phyloP scores from a whole-genome alignment of 2,888 invertebrate genomes.

The Geotrupes spiniger region DNA sequence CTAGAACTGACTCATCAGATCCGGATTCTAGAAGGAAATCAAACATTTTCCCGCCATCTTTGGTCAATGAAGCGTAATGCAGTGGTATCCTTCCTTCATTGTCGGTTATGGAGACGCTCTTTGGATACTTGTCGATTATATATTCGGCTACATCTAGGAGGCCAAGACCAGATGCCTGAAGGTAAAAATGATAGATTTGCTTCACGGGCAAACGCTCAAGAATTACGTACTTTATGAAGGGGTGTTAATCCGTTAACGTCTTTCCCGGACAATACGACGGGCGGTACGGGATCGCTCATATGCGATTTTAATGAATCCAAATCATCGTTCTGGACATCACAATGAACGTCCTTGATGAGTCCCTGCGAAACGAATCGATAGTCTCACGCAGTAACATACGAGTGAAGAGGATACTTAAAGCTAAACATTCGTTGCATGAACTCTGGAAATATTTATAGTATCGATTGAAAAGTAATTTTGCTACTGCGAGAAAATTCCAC shows the following conservation, averaged over 20 bases:
- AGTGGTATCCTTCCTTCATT: constrained; percentile 83
- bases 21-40: constrained; percentile 76
- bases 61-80: constrained; percentile 81
- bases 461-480: neutral
- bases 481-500: neutral
- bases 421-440: constrained; percentile 1
- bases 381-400: constrained; percentile 3
- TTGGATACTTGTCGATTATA: constrained; percentile 66
- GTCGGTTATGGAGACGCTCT: constrained; percentile 68
- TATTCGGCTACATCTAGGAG: constrained; percentile 72
- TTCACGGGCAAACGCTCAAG: neutral
- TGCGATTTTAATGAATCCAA: constrained; percentile 66
- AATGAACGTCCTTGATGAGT: constrained; percentile 77
- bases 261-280: constrained; percentile 68
- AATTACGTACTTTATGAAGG: constrained; percentile 71
- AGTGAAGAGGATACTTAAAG: too few relatives aligned
- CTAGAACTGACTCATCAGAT: constrained; percentile 78
- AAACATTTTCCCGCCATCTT: constrained; percentile 75
- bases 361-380: constrained; percentile 57
- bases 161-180: constrained; percentile 78
- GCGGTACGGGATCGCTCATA: constrained; percentile 66
- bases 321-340: constrained; percentile 73
- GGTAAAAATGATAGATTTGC: neutral
- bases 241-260: constrained; percentile 79
- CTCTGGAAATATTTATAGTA: neutral